Evolutionary conservation across 2,888 invertebrate species (phyloP).

Genomic region (Congeria kusceri): DNA sequence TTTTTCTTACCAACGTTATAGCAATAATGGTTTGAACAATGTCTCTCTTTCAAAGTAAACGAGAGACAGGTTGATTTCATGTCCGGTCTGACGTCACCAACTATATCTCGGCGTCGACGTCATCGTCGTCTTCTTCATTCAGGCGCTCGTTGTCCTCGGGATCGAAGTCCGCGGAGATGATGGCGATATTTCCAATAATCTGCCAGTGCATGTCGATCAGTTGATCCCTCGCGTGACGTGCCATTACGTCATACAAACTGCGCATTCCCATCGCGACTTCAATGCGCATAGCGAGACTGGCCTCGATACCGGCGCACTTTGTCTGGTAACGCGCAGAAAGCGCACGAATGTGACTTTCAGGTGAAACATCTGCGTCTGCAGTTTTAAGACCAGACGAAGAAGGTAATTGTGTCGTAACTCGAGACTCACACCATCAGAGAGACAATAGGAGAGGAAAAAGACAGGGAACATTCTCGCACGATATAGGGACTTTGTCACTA

Average conservation of each 20-base stretch:
- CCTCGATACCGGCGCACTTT: conserved; percentile 7
- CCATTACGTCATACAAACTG: conserved; percentile 40
- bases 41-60: not conserved
- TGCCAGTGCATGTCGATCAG: conserved; percentile 45
- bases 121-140: conserved; percentile 30
- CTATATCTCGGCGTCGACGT: conserved; percentile 29
- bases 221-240: conserved; percentile 48
- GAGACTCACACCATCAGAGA: conserved; percentile 3
- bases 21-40: no score
- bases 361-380: conserved; percentile 29
- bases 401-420: conserved; percentile 28
- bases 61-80: not conserved
- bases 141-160: conserved; percentile 44
- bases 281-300: conserved; percentile 46
- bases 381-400: conserved; percentile 14
- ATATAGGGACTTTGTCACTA: no score
- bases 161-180: conserved; percentile 48
- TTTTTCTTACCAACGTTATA: no score
- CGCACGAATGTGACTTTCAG: conserved; percentile 34
- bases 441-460: no score
- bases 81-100: conserved; percentile 1
- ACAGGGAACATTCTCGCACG: no score
- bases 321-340: conserved; percentile 43
- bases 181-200: conserved; percentile 25
- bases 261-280: conserved; percentile 56